Evolutionary conservation across 2,113 vertebrate species (phyloP), one percentile per base, ranked within the genome.

Genomic region (Paracyprichromis sp.): DNA sequence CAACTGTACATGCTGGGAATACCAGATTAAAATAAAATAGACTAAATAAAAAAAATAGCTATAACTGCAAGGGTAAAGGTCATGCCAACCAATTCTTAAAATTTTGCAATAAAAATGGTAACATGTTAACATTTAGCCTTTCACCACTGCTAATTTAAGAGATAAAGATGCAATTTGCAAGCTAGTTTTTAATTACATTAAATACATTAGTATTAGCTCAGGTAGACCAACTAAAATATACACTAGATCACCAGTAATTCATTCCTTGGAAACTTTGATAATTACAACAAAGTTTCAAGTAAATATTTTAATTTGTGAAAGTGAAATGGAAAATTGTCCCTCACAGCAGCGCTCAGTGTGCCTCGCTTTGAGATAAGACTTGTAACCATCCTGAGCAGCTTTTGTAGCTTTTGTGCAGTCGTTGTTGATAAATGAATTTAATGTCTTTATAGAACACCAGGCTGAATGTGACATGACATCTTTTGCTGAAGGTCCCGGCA

Each of bases 121-220:
- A 24, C 36, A 69, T 40, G 63, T 71, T 21, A 71, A 71, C 63
- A 24, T 43, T 43, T 71, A 66, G 63, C 7, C 36, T 43, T 43
- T 71, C 14, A 47, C 2, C 9, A 5, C 4, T 0, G 24, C 43
- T 76, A 76, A 47, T 76, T 76, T 17, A 76, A 47, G 71, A 26
- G 6, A 17, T 19, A 24, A 43, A 24, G 0, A 47, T 19, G 1
- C 26, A 29, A 0, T 29, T 50, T 76, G 1, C 40, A 17, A 47
- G 3, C 40, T 26, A 29, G 40, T 29, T 73, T 73, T 73, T 47
- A 73, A 73, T 45, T 11, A 47, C 14, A 17, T 66, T 69, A 38
- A 38, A 8, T 66, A 13, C 19, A 38, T 21, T 69, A 29, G 40
- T 45, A 29, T 45, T 45, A 45, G 69, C 69, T 47, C 3, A 73